These are phyloP conservation scores for Grallaria varia DNA, from an alignment of 2,113 vertebrate species.

Conservation along the genomic window DNA sequence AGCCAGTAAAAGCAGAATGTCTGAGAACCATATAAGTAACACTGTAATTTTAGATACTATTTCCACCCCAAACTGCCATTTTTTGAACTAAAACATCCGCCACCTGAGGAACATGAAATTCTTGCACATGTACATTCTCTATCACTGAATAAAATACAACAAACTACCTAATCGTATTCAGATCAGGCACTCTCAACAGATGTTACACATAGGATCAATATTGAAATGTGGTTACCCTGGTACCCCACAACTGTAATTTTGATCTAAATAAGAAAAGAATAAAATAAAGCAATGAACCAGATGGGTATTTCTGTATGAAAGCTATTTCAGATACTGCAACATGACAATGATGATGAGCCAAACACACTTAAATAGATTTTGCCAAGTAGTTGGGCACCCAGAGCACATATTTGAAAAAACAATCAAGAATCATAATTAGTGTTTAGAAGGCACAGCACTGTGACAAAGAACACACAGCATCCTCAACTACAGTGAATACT, in stretches of 20 bases:
- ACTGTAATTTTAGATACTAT: neutral
- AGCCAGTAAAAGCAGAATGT: conserved; percentile 7
- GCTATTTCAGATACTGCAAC: neutral
- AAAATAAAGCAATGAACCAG: conserved; percentile 25
- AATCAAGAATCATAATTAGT: neutral
- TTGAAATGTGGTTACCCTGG: neutral
- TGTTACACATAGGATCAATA: conserved; percentile 34
- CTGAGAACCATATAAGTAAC: neutral
- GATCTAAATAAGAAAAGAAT: conserved; percentile 28
- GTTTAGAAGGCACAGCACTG: neutral
- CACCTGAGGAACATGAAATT: neutral
- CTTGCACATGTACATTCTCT: neutral
- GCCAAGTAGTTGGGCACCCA: neutral
- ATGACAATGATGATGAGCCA: neutral
- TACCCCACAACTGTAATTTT: conserved; percentile 25
- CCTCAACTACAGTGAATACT: neutral
- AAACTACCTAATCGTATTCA: conserved; percentile 1
- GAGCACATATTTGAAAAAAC: neutral
- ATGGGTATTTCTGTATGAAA: neutral
- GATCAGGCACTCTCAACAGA: conserved; percentile 20
- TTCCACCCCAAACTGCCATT: neutral
- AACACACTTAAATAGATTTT: neutral
- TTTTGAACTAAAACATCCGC: neutral
- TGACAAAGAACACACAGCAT: neutral
- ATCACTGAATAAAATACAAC: neutral